Conservation (phyloP, 53 echinoderm and acorn worm genomes). For the Mesocentrotus franciscanus region DNA sequence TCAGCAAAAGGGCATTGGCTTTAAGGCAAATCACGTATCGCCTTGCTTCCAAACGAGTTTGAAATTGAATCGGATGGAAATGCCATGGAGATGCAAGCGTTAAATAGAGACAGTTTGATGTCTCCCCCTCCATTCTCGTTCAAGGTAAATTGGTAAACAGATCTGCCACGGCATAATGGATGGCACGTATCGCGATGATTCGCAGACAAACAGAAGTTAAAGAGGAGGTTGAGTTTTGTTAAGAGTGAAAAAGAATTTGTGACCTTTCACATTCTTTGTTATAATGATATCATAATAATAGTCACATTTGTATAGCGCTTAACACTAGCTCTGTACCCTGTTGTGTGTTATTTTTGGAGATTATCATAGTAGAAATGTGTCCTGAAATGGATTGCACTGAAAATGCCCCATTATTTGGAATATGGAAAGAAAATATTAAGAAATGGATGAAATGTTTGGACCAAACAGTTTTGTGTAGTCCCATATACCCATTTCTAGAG, state of each 20-base stretch:
- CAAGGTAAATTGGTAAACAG: constrained; percentile 46
- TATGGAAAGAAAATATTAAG: too few species aligned
- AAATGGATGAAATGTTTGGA: too few species aligned
- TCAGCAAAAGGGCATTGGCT: not conserved
- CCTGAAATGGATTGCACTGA: too few species aligned
- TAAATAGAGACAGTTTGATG: constrained; percentile 11
- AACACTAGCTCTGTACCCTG: too few species aligned
- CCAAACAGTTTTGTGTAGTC: too few species aligned
- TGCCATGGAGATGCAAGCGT: constrained; percentile 46
- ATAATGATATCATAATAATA: too few species aligned
- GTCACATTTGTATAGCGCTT: too few species aligned
- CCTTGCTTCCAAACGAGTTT: constrained; percentile 54
- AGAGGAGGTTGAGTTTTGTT: not conserved
- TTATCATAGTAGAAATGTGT: too few species aligned
- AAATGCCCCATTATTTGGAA: too few species aligned
- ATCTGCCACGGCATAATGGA: not conserved
- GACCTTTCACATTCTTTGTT: too few species aligned
- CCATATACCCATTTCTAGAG: not conserved
- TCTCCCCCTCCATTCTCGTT: not conserved
- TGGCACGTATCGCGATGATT: not conserved
- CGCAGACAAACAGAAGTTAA: not conserved
- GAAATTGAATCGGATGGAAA: constrained; percentile 44
- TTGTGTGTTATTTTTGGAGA: too few species aligned
- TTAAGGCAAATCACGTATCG: constrained; percentile 32
- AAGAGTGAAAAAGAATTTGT: too few species aligned